Conservation (phyloP, 2,113 vertebrate species). For the Xenus cinereus region DNA sequence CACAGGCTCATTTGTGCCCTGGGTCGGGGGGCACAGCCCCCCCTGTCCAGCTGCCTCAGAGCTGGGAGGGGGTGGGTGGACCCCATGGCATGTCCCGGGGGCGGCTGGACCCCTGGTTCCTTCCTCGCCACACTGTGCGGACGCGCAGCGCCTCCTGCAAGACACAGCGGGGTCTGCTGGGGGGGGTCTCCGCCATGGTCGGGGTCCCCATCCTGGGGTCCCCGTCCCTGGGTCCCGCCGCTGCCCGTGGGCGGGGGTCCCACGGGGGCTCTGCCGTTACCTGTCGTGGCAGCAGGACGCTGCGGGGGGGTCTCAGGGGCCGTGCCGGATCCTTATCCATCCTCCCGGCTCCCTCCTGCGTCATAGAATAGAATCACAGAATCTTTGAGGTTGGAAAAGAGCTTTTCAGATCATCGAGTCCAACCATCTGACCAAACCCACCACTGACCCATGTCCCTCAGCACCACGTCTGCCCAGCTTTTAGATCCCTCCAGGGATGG, state of each 20-base stretch:
- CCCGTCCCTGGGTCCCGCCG: neutral
- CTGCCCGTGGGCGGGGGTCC: neutral
- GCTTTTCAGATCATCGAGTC: too few relatives aligned
- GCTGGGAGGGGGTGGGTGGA: neutral
- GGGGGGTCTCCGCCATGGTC: neutral
- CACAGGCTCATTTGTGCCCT: neutral
- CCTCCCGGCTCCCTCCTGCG: neutral
- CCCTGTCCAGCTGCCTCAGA: neutral
- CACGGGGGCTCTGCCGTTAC: fast-evolving
- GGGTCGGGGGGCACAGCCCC: fast-evolving
- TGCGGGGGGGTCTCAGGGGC: fast-evolving
- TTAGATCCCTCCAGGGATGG: too few relatives aligned
- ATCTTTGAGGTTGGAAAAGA: too few relatives aligned
- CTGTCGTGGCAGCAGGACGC: fast-evolving
- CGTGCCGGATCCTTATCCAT: neutral
- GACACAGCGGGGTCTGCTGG: neutral
- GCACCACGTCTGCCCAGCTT: too few relatives aligned
- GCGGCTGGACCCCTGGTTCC: fast-evolving
- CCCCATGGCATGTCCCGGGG: fast-evolving
- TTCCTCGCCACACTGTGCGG: fast-evolving
- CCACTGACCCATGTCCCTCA: too few relatives aligned
- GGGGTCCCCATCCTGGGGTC: too few relatives aligned
- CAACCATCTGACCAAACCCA: too few relatives aligned
- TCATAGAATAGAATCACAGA: too few relatives aligned
- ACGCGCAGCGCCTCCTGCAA: neutral